Base-by-base conservation (phyloP, 2,113 vertebrate species). In the Sinosuthora webbiana region DNA sequence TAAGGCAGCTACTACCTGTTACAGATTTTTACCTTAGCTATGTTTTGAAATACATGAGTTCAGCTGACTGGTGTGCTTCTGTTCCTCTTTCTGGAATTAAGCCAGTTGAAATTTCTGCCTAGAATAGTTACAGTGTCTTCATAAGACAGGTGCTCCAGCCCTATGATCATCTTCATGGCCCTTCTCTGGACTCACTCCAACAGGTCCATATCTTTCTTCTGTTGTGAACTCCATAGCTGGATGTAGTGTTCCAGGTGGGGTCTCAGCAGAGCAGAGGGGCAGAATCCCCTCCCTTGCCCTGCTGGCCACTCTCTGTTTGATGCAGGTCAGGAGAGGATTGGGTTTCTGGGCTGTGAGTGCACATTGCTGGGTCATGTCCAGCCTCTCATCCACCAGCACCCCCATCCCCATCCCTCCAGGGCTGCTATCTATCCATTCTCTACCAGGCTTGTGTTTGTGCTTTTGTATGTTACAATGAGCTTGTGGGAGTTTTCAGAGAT, bases 361-460 rank as follows among this genome's bases (percentile, higher is more conserved):
- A 1, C 55, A 11, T 12, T 1, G 45, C 45, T 44, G 37, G 27
- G 7, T 77, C 53, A 23, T 13, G 22, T 60, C 18, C 73, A 69
- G 18, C 55, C 28, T 69, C 55, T 69, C 55, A 62, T 18, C 28
- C 47, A 4, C 33, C 55, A 45, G 55, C 33, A 63, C 5, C 11
- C 7, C 33, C 18, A 23, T 12, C 2, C 1, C 37, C 11, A 10
- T 69, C 22, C 25, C 6, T 1, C 6, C 24, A 33, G 28, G 23
- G 12, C 63, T 69, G 11, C 47, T 53, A 19, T 87, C 74, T 24
- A 18, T 52, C 18, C 37, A 19, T 52, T 60, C 45, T 69, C 37
- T 33, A 22, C 27, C 18, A 23, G 60, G 53, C 11, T 22, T 33
- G 18, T 53, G 65, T 31, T 44, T 52, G 39, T 60, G 33, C 22